Base-by-base conservation (phyloP, 2,113 vertebrate species). In the Calyptommatus sinebrachiatus region DNA sequence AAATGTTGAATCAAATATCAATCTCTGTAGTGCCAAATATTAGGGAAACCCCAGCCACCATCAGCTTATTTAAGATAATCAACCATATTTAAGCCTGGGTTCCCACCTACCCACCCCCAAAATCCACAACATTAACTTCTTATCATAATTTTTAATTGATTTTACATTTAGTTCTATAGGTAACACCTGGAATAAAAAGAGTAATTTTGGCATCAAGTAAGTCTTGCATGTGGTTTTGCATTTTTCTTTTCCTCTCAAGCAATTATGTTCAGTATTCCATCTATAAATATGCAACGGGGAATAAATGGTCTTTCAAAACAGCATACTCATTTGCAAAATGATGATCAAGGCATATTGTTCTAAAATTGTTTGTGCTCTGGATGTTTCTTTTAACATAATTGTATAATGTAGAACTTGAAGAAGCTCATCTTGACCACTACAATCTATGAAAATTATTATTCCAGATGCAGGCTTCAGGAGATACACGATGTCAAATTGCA, bases 301-400 rank as follows among this genome's bases (percentile, higher is more conserved):
- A 1, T 31, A 28, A 0, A 50, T 2, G 28, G 1, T 0, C 24
- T 41, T 22, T 28, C 24, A 53, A 35, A 76, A 28, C 26, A 28
- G 1, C 67, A 68, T 67, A 20, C 29, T 65, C n/a, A 1, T 50
- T 67, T 67, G 28, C 22, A 28, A 62, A 31, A 46, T 45, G 70
- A 76, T 65, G 22, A 0, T 0, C 0, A 24, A 20, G 11, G 24
- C 0, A 2, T 61, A 53, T 65, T 85, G 41, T 65, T 45, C 60
- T 3, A 26, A 11, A 46, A 18, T 26, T 53, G 48, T 1, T 66
- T 28, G 14, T 14, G n/a, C 4, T 61, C 46, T 12, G 3, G 5
- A 50, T 65, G 41, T 2, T 14, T 74, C 22, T 71, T 1, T 0
- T 7, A 45, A 12, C 73, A 75, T 16, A 45, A 80, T 85, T 0